Percentiles rank a stretch among this genome's conserved stretches.
Conservation (phyloP, 1,140 invertebrate species). For the Steinernema feltiae region DNA sequence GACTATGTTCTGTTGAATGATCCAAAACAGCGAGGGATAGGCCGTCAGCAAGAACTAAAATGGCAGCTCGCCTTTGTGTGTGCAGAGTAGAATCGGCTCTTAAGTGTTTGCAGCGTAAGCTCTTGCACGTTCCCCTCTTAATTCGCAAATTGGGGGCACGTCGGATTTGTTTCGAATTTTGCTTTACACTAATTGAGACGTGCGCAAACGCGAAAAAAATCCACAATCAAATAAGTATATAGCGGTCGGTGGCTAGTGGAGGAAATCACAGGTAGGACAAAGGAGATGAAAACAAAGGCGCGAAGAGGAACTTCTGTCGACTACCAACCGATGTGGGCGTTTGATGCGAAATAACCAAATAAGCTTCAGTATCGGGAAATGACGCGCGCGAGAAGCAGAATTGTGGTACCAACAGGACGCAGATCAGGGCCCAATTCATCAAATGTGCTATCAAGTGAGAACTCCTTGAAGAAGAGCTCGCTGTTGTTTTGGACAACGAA, state of each 20-base stretch:
- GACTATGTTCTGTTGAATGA: no score
- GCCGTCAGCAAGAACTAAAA: no score
- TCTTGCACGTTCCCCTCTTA: neutral
- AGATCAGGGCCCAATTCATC: neutral
- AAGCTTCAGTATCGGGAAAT: neutral
- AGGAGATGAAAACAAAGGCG: neutral
- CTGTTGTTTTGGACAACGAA: neutral
- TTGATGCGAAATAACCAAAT: neutral
- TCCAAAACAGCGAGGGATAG: no score
- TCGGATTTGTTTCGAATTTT: neutral
- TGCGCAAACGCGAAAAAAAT: no score
- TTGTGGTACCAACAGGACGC: neutral
- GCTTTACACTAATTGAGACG: neutral
- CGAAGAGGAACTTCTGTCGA: neutral
- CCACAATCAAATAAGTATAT: no score
- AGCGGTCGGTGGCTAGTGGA: no score
- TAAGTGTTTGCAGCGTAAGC: no score
- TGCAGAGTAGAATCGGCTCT: no score
- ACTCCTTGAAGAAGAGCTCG: neutral
- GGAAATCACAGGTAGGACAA: no score
- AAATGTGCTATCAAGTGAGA: conserved; percentile 5
- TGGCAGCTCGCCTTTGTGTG: no score
- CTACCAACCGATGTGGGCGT: neutral
- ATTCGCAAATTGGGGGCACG: neutral
- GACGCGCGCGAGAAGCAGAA: neutral